Base-by-base conservation (phyloP, 2,797 vertebrate genomes). In the Enteromius afrohamiltoni region DNA sequence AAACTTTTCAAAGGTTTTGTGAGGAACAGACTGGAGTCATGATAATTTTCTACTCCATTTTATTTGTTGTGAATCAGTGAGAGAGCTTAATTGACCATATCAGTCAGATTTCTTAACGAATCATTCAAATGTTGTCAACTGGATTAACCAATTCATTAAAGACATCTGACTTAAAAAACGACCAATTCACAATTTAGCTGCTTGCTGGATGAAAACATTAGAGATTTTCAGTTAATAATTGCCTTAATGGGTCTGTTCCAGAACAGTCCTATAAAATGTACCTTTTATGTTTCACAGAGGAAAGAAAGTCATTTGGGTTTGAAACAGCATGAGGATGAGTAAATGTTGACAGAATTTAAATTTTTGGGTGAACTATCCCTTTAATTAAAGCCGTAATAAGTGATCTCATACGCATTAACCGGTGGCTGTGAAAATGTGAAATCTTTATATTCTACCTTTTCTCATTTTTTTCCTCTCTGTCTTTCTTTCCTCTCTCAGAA, bases 371-470 rank as follows among this genome's bases (percentile, higher is more conserved):
- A 78, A 47, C 58, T 79, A 67, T 37, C 77, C 26, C 62, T 67
- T 83, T 83, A 68, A 77, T 83, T 69, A 68, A 47, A 83, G 64
- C 64, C 6, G 37, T 77, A 69, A 69, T 49, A 53, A 69, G 51
- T 68, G 64, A 40, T 45, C 34, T 75, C 62, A 60, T 70, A 62
- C 64, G 19, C 74, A 71, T 83, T 67, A 77, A 69, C 23, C 26
- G 65, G 49, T 70, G 40, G 65, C 67, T 78, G 21, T 45, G 75
- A 71, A 83, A 78, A 70, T 70, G 82, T 70, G 67, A 79, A 70
- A 49, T 78, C 65, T 77, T 77, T 73, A 60, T 31, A 62, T 79
- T 71, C 40, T 83, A 70, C 76, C 65, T 79, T 83, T 78, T 68
- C 14, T 14, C 6, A 4, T 45, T 68, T 55, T 8, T 64, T 16